Conservation (phyloP, 1,140 invertebrate species). For the Latrodectus geometricus region DNA sequence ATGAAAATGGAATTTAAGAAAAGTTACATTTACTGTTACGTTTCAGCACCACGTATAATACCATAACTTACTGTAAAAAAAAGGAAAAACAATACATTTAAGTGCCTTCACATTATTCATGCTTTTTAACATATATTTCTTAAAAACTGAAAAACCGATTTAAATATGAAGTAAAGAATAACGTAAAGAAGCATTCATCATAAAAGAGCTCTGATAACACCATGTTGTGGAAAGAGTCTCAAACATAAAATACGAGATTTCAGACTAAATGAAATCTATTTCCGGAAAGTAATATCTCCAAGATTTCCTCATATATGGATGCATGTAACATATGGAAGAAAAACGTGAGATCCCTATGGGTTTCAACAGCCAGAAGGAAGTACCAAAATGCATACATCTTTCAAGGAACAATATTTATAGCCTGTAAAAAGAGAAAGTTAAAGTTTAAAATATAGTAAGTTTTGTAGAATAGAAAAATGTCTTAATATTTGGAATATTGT, state of each 20-base stretch:
- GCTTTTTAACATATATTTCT: neutral
- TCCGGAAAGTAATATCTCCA: constrained; percentile 10
- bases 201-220: neutral
- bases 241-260: neutral
- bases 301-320: constrained; percentile 5
- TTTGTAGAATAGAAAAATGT: neutral
- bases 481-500: no score
- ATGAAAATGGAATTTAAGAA: neutral
- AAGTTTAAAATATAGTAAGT: neutral
- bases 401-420: neutral
- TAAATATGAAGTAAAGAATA: neutral
- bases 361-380: constrained; percentile 13
- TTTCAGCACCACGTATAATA: neutral
- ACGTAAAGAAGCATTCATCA: neutral
- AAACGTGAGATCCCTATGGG: neutral
- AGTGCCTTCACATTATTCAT: neutral
- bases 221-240: neutral
- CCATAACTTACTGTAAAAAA: neutral
- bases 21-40: neutral
- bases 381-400: constrained; percentile 12
- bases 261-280: constrained; percentile 35
- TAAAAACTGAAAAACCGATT: neutral
- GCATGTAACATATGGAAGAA: neutral
- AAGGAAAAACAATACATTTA: neutral
- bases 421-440: neutral